Conservation (phyloP, 2,888 invertebrate species). For the Cheilosia variabilis region DNA sequence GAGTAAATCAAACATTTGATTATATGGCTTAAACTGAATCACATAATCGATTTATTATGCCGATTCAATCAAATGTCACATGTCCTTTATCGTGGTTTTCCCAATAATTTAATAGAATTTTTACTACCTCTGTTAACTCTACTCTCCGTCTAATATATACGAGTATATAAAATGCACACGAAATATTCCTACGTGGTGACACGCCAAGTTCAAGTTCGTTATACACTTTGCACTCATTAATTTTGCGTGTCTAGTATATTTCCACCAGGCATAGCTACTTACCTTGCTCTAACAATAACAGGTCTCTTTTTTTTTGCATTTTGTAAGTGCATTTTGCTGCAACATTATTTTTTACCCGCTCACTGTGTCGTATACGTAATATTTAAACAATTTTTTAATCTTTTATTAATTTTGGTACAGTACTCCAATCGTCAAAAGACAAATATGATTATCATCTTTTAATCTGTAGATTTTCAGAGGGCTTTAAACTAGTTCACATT, state of each 20-base stretch:
- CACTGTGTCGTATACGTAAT: slow-evolving; percentile 27
- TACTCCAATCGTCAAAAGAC: neutral
- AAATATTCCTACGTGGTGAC: neutral
- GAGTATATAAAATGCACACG: neutral
- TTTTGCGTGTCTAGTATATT: slow-evolving; percentile 1
- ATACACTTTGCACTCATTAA: neutral
- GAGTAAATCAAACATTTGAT: neutral
- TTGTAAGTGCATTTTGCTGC: neutral
- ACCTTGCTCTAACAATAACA: neutral
- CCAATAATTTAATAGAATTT: neutral
- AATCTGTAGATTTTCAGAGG: neutral
- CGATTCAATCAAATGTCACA: slow-evolving; percentile 22
- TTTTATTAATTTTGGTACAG: neutral
- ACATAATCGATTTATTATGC: slow-evolving; percentile 18
- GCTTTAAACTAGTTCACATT: neutral
- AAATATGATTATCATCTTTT: slow-evolving; percentile 1
- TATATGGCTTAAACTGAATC: neutral
- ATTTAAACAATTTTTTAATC: neutral
- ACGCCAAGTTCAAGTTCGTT: slow-evolving; percentile 14
- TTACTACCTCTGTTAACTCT: no score
- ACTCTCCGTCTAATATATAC: no score
- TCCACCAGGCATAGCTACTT: neutral
- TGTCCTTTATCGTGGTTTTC: neutral
- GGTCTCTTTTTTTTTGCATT: neutral
- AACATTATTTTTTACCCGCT: neutral